Percentiles rank a stretch among this genome's conserved stretches.
Evolutionary conservation across 2,888 invertebrate species (phyloP).

Genomic region (Lepidocyrtoides sp.): DNA sequence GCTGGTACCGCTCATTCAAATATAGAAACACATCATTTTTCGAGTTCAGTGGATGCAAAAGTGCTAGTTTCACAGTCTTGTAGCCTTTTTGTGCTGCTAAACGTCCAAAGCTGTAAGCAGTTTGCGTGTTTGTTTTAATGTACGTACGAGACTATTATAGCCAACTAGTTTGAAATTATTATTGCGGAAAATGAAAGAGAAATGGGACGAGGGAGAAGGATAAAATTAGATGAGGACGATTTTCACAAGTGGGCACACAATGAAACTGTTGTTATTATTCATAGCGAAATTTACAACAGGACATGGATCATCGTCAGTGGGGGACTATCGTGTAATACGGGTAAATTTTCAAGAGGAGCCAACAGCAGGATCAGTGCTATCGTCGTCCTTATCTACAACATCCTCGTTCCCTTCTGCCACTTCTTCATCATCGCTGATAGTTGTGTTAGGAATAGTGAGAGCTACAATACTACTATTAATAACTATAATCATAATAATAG

Average conservation of each 20-base stretch:
- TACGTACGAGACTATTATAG: neutral
- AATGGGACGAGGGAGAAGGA: constrained; percentile 48
- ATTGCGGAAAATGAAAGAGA: constrained; percentile 49
- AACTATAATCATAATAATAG: neutral
- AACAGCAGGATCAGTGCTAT: neutral
- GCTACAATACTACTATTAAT: constrained; percentile 4
- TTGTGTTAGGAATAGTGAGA: neutral
- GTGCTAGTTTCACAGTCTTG: neutral
- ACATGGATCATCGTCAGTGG: constrained; percentile 37
- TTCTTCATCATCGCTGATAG: neutral
- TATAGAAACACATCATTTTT: neutral
- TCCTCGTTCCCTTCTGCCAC: constrained; percentile 8
- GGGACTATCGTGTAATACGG: constrained; percentile 13
- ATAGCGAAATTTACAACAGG: constrained; percentile 38
- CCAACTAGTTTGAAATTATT: constrained; percentile 12
- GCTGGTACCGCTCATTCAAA: neutral
- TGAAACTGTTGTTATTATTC: constrained; percentile 67
- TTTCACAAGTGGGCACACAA: constrained; percentile 68
- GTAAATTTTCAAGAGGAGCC: neutral
- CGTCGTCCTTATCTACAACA: constrained; percentile 10
- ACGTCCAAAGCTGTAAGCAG: neutral
- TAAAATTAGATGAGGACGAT: constrained; percentile 52
- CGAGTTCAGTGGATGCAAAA: neutral
- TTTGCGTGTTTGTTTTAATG: neutral
- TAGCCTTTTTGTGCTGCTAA: neutral